Conservation (phyloP, 2,797 vertebrate genomes). For the Antrozous pallidus region DNA sequence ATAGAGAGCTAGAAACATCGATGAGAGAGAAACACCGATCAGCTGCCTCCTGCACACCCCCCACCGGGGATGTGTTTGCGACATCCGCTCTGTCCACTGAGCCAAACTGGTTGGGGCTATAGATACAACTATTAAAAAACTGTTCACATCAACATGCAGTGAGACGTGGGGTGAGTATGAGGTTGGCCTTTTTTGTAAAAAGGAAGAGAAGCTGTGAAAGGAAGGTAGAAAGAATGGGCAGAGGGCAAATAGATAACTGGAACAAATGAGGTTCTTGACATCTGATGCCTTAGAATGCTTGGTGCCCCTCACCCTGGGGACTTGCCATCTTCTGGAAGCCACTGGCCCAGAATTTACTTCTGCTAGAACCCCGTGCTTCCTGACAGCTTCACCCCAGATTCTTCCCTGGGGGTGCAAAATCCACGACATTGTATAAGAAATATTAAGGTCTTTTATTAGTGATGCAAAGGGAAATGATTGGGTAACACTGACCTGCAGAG, state of each 20-base stretch:
- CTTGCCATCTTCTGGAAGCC: not conserved
- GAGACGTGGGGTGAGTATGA: not conserved
- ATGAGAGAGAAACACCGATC: too few relatives aligned
- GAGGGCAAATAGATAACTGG: rapidly evolving
- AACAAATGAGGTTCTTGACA: rapidly evolving
- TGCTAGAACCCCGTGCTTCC: not conserved
- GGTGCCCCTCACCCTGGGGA: rapidly evolving
- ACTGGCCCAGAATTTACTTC: too few relatives aligned
- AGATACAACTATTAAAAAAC: not conserved
- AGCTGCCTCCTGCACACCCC: too few relatives aligned
- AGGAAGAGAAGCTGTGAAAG: not conserved
- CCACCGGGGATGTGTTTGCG: too few relatives aligned
- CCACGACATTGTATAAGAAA: not conserved
- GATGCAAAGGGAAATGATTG: not conserved
- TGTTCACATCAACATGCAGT: not conserved
- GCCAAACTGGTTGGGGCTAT: too few relatives aligned
- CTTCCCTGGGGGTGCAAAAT: not conserved
- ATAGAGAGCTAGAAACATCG: too few relatives aligned
- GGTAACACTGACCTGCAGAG: not conserved
- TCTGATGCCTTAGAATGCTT: rapidly evolving
- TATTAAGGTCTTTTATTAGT: not conserved
- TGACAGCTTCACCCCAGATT: not conserved
- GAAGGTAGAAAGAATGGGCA: not conserved
- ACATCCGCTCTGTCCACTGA: too few relatives aligned
- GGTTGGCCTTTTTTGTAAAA: not conserved